Evolutionary conservation across 2,888 invertebrate genomes (phyloP).

Genomic region (Pristionchus arcanus): DNA sequence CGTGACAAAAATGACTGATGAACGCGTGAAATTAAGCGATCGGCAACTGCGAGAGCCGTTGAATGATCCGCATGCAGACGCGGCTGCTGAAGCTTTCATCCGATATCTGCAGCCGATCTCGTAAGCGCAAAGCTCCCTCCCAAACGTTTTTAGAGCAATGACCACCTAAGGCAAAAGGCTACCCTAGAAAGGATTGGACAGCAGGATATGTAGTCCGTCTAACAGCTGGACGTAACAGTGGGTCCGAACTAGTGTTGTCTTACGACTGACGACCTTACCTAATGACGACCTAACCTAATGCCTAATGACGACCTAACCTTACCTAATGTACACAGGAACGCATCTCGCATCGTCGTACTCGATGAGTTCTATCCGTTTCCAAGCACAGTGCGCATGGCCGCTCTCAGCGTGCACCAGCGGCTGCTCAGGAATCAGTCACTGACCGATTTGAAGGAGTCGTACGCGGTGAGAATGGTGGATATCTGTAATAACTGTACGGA

Average conservation of each 20-base stretch:
- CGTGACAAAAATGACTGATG: background rate
- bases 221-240: too few relatives aligned
- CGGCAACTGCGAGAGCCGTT: too few relatives aligned
- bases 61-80: too few relatives aligned
- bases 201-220: too few relatives aligned
- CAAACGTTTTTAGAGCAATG: background rate
- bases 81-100: background rate
- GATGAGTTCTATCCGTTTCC: conserved; percentile 1
- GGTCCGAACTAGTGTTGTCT: too few relatives aligned
- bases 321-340: background rate
- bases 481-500: too few relatives aligned
- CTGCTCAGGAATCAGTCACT: background rate
- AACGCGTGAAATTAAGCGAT: background rate
- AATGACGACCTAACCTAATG: too few relatives aligned
- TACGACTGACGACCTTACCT: background rate
- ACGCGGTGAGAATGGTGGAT: background rate
- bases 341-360: background rate
- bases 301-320: too few relatives aligned
- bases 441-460: background rate
- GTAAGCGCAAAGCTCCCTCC: background rate
- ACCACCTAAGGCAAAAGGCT: background rate
- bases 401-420: background rate
- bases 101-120: background rate
- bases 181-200: background rate
- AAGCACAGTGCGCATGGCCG: background rate